Evolutionary conservation across 2,888 invertebrate genomes (phyloP).

Genomic region (Phalangium opilio): DNA sequence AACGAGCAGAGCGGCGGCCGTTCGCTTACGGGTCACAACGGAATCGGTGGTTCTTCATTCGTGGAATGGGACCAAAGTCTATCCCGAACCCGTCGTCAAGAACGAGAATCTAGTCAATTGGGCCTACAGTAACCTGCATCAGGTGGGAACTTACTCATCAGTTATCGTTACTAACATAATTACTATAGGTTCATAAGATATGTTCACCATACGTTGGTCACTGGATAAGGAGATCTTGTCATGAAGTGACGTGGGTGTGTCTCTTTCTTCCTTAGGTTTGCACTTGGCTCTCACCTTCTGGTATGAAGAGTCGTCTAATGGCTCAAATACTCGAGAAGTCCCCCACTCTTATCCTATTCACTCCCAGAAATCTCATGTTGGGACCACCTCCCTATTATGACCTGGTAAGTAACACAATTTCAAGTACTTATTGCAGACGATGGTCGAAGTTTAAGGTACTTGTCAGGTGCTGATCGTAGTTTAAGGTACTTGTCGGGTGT

Average conservation of each 20-base stretch:
- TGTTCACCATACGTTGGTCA: too few relatives aligned
- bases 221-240: too few relatives aligned
- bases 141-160: slow-evolving; percentile 36
- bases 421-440: too few relatives aligned
- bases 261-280: too few relatives aligned
- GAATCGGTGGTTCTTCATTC: slow-evolving; percentile 23
- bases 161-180: too few relatives aligned
- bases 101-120: slow-evolving; percentile 41
- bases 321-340: slow-evolving; percentile 50
- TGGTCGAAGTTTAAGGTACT: too few relatives aligned
- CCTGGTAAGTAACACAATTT: slow-evolving; percentile 51
- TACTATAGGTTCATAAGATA: too few relatives aligned
- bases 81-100: slow-evolving; percentile 27
- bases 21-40: slow-evolving; percentile 24
- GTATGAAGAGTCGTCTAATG: slow-evolving; percentile 39
- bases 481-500: too few relatives aligned
- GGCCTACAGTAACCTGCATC: slow-evolving; percentile 44
- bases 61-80: slow-evolving; percentile 23
- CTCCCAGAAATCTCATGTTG: slow-evolving; percentile 56
- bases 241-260: too few relatives aligned
- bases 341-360: slow-evolving; percentile 59
- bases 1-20: slow-evolving; percentile 38
- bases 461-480: too few relatives aligned
- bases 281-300: neutral
- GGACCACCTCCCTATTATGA: slow-evolving; percentile 48